phyloP scores from a whole-genome alignment of 2,113 vertebrate species.

The Colinus virginianus region DNA sequence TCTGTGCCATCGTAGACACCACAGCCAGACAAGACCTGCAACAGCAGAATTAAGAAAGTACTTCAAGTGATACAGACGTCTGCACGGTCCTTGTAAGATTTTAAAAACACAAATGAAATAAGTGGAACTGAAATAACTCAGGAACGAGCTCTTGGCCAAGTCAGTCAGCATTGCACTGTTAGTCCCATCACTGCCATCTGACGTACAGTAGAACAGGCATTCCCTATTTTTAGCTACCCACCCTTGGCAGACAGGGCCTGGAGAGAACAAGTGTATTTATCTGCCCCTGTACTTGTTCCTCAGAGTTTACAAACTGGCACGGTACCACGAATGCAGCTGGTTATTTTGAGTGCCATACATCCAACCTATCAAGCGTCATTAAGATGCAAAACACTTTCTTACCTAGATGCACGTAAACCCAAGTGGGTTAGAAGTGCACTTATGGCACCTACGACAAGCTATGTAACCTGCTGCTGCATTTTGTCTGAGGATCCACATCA shows the following conservation, averaged over 20 bases:
- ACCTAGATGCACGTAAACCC: background rate
- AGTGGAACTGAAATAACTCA: background rate
- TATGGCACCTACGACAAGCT: background rate
- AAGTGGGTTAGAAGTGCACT: background rate
- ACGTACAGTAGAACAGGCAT: background rate
- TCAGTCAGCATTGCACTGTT: background rate
- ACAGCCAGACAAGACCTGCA: slow-evolving; percentile 88
- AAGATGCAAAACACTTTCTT: background rate
- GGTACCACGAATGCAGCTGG: background rate
- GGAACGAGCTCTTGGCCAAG: background rate
- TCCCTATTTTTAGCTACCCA: slow-evolving; percentile 14
- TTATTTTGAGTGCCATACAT: background rate
- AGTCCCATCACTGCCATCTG: background rate
- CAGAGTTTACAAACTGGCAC: background rate
- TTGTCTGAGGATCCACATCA: background rate
- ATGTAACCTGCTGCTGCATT: background rate
- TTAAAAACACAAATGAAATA: background rate
- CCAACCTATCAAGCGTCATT: background rate
- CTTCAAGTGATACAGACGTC: background rate
- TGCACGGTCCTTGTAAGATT: background rate
- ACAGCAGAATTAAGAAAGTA: background rate
- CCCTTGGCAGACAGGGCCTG: background rate
- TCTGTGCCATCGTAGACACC: slow-evolving; percentile 90
- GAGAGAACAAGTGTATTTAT: background rate
- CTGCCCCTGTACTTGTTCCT: background rate